A percentile compares a stretch with the other conserved stretches of the same genome.
Evolutionary conservation across 2,113 vertebrate species (phyloP).

Genomic region (Excalfactoria chinensis): DNA sequence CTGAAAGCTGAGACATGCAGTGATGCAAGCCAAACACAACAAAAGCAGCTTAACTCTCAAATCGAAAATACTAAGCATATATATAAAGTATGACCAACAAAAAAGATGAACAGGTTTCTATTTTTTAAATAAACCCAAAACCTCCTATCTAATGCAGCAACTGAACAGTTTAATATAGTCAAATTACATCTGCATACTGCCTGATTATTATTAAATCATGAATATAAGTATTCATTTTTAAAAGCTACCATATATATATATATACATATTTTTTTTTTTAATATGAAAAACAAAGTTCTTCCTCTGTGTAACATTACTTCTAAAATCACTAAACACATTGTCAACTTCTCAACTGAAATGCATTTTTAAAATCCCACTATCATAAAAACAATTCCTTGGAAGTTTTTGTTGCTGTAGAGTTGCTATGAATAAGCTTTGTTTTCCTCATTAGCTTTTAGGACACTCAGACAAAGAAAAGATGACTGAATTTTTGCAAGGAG

Average conservation of each 20-base stretch:
- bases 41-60: not conserved
- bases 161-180: not conserved
- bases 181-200: not conserved
- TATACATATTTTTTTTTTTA: not conserved
- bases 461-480: slow-evolving; percentile 12
- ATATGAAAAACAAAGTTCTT: not conserved
- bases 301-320: not conserved
- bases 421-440: not conserved
- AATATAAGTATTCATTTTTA: not conserved
- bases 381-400: not conserved
- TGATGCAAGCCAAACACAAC: not conserved
- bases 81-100: not conserved
- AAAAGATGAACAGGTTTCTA: not conserved
- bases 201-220: not conserved
- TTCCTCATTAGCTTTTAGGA: not conserved
- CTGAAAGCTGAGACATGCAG: not conserved
- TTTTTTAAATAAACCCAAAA: not conserved
- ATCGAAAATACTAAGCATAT: not conserved
- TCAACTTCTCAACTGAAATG: not conserved
- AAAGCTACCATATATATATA: not conserved
- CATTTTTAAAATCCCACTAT: not conserved
- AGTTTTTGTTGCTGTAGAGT: slow-evolving; percentile 23
- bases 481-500: not conserved
- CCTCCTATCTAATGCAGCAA: not conserved
- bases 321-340: not conserved